Evolutionary conservation across 1,140 invertebrate species (phyloP).

Genomic region (Trichonephila inaurata): DNA sequence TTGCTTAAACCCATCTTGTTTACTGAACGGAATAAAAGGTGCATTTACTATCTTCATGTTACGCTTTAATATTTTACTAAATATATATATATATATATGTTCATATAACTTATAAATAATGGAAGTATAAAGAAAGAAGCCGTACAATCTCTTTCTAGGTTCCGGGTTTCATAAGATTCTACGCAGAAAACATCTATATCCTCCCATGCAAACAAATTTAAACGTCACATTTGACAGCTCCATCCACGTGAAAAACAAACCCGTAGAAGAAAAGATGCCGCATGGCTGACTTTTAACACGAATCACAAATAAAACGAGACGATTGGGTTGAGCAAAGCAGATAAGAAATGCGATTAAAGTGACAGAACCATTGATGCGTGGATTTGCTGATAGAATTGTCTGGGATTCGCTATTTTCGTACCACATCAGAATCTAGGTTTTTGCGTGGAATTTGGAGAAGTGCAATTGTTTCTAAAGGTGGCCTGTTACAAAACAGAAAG

Average conservation of each 20-base stretch:
- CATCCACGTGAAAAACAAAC: slow-evolving; percentile 5
- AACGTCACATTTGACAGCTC: neutral
- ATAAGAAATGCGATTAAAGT: slow-evolving; percentile 47
- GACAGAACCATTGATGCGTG: slow-evolving; percentile 38
- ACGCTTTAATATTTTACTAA: too few relatives aligned
- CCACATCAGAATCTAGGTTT: neutral
- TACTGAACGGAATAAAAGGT: too few relatives aligned
- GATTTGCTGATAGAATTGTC: slow-evolving; percentile 39
- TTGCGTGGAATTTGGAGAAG: neutral
- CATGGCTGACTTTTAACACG: slow-evolving; percentile 14
- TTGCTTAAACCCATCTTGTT: too few relatives aligned
- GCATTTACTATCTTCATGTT: too few relatives aligned
- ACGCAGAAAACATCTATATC: neutral
- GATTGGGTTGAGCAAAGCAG: slow-evolving; percentile 24
- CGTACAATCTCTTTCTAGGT: too few relatives aligned
- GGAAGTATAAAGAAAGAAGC: too few relatives aligned
- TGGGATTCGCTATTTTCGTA: neutral
- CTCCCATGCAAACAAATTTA: slow-evolving; percentile 35
- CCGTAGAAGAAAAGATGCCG: slow-evolving; percentile 11
- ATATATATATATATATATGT: too few relatives aligned
- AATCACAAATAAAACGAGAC: slow-evolving; percentile 35
- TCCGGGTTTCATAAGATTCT: too few relatives aligned
- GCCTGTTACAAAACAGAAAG: neutral
- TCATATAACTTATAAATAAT: too few relatives aligned
- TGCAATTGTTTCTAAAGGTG: neutral